Conservation (phyloP, 2,888 invertebrate genomes). For the Standfussiana lucernea region DNA sequence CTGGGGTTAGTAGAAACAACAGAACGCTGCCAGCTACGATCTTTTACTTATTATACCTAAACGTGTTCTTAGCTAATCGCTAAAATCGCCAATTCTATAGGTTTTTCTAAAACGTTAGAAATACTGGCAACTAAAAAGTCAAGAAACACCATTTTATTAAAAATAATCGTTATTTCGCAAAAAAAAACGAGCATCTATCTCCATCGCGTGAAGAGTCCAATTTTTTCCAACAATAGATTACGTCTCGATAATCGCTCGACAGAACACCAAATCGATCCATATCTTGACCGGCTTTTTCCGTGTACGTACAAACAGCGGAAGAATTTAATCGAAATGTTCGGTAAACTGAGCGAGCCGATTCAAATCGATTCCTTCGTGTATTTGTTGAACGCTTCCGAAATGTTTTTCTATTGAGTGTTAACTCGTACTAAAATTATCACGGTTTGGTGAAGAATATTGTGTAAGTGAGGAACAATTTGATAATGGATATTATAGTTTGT, state of each 20-base stretch:
- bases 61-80: background rate
- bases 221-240: slow-evolving; percentile 40
- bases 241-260: slow-evolving; percentile 43
- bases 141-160: background rate
- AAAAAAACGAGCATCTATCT: slow-evolving; percentile 26
- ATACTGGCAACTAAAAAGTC: background rate
- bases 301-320: slow-evolving; percentile 35
- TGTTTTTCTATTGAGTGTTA: slow-evolving; percentile 48
- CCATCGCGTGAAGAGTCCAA: slow-evolving; percentile 10
- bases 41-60: background rate
- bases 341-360: slow-evolving; percentile 22
- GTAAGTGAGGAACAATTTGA: slow-evolving; percentile 40
- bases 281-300: slow-evolving; percentile 44
- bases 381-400: slow-evolving; percentile 59
- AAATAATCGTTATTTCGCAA: background rate
- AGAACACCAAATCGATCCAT: slow-evolving; percentile 50
- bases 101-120: background rate
- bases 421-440: slow-evolving; percentile 51
- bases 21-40: background rate
- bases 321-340: slow-evolving; percentile 26
- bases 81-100: background rate
- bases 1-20: background rate
- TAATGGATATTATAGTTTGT: slow-evolving; percentile 26
- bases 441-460: slow-evolving; percentile 32
- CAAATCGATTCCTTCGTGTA: slow-evolving; percentile 31